Percentiles rank a stretch among this genome's conserved stretches.
phyloP scores from a whole-genome alignment of 2,113 vertebrate genomes.

The Ameiurus melas region DNA sequence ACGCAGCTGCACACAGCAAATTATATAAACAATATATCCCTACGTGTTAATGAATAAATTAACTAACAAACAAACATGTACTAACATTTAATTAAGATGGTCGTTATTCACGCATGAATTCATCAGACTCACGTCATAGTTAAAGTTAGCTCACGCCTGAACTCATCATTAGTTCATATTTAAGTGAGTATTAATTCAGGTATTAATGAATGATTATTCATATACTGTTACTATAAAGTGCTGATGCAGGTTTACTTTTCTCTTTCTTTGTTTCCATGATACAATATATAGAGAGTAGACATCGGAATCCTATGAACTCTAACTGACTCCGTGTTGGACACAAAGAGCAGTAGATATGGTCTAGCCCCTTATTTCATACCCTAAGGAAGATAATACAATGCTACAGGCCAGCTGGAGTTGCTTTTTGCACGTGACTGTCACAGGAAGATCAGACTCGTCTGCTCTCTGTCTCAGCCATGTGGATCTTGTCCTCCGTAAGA shows the following conservation, averaged over 20 bases:
- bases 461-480: neutral
- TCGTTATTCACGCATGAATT: no score
- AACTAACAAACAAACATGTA: no score
- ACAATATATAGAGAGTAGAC: neutral
- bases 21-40: no score
- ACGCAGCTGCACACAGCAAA: no score
- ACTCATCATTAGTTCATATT: no score
- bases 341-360: neutral
- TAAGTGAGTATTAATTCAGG: no score
- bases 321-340: neutral
- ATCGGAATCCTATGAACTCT: neutral
- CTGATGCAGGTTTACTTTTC: neutral
- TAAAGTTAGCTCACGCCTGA: no score
- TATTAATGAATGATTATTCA: no score
- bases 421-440: neutral
- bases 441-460: neutral
- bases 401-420: conserved; percentile 12
- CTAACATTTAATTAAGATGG: no score
- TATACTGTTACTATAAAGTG: no score
- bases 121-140: no score
- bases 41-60: no score
- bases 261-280: neutral
- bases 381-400: neutral
- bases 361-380: neutral
- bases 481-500: neutral